Percentiles rank a stretch among this genome's conserved stretches.
Evolutionary conservation across 2,888 invertebrate species (phyloP).

Genomic region (Amphipoea lucens): DNA sequence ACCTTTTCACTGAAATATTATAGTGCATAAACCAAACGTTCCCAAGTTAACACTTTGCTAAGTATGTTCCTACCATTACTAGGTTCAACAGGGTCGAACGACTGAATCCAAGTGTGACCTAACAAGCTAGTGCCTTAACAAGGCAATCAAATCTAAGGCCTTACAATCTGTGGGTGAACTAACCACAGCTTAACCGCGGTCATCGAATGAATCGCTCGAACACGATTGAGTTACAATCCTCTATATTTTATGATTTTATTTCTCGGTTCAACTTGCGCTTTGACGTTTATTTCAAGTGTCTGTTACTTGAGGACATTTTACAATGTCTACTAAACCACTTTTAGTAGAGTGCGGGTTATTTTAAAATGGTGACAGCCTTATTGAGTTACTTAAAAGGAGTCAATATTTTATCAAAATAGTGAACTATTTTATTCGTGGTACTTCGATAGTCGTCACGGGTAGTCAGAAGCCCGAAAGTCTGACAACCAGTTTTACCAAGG

Average conservation of each 20-base stretch:
- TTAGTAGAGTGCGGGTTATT: neutral
- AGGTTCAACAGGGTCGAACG: constrained; percentile 52
- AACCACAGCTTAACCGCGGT: constrained; percentile 58
- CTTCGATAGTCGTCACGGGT: too few species aligned
- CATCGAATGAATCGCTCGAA: constrained; percentile 52
- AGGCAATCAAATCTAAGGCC: constrained; percentile 62
- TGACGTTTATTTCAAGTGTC: constrained; percentile 32
- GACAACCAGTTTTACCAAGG: too few species aligned
- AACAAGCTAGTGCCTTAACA: constrained; percentile 59
- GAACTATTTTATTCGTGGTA: too few species aligned
- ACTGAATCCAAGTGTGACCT: constrained; percentile 55
- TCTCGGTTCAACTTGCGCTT: constrained; percentile 36
- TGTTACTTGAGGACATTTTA: constrained; percentile 21
- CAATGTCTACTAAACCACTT: neutral
- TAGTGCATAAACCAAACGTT: constrained; percentile 14
- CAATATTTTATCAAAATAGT: neutral
- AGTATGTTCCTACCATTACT: constrained; percentile 45
- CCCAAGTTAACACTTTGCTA: constrained; percentile 30
- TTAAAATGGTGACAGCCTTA: neutral
- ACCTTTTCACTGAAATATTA: neutral
- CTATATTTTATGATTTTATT: constrained; percentile 53
- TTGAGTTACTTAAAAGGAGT: neutral
- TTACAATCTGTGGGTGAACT: constrained; percentile 45
- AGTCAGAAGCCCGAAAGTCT: too few species aligned
- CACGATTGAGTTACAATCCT: constrained; percentile 50